Percentiles rank a stretch among this genome's conserved stretches.
These are phyloP conservation scores for Cardinalis cardinalis DNA, from an alignment of 2,113 vertebrate species.

Conservation along the genomic window DNA sequence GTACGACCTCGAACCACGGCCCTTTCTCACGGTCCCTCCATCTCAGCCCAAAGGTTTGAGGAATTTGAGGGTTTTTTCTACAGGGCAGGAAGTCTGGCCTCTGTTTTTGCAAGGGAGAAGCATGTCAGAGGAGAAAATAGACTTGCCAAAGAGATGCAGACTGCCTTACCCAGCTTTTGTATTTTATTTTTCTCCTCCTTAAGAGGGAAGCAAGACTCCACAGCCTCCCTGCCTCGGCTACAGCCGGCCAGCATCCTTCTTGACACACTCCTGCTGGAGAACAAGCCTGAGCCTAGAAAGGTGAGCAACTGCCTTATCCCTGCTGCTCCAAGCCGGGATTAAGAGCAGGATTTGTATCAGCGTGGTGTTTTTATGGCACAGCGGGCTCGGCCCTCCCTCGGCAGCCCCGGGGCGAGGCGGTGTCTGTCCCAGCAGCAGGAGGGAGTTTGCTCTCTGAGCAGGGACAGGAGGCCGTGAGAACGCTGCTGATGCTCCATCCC, in stretches of 20 bases:
- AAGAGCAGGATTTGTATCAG: not conserved
- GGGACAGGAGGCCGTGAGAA: constrained; percentile 17
- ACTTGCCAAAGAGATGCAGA: not conserved
- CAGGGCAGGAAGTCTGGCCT: not conserved
- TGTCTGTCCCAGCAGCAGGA: not conserved
- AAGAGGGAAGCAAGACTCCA: not conserved
- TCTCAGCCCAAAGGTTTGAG: not conserved
- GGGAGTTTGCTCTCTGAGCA: not conserved
- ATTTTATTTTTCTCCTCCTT: not conserved
- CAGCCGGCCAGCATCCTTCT: not conserved
- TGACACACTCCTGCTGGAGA: not conserved
- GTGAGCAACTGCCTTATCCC: not conserved
- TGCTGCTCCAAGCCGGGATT: not conserved
- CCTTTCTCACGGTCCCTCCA: constrained; percentile 12
- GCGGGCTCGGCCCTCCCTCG: not conserved
- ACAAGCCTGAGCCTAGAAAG: not conserved
- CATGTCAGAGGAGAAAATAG: not conserved
- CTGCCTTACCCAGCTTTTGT: not conserved
- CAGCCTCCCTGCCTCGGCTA: not conserved
- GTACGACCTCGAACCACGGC: rapidly evolving
- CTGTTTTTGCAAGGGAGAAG: not conserved
- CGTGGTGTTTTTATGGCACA: not conserved
- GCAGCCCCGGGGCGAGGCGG: rapidly evolving
- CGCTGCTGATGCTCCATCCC: rapidly evolving
- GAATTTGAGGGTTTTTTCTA: not conserved